These are phyloP conservation scores for Baryphthengus martii DNA, from an alignment of 2,113 vertebrate species.

Conservation along the genomic window DNA sequence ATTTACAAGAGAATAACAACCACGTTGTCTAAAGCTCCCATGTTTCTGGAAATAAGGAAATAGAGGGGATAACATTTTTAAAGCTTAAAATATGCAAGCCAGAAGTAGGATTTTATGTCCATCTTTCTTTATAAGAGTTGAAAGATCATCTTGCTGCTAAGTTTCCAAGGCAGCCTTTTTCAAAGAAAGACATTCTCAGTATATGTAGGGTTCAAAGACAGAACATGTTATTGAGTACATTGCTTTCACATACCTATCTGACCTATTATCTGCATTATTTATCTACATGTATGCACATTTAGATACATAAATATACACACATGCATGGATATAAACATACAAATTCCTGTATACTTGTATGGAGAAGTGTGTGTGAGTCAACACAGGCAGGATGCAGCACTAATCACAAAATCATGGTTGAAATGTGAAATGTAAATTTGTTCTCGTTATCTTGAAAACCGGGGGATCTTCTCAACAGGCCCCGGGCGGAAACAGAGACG, in stretches of 20 bases:
- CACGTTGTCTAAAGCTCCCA: neutral
- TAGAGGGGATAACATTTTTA: neutral
- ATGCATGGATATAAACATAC: no score
- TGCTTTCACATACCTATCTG: neutral
- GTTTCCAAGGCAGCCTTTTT: conserved; percentile 45
- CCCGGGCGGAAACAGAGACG: no score
- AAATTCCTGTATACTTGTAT: neutral
- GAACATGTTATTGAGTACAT: neutral
- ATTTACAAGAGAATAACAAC: neutral
- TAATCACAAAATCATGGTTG: no score
- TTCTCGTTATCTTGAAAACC: no score
- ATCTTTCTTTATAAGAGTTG: neutral
- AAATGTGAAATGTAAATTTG: no score
- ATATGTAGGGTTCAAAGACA: neutral
- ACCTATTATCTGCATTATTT: neutral
- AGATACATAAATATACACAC: neutral
- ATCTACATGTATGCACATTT: neutral
- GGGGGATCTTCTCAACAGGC: no score
- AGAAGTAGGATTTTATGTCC: neutral
- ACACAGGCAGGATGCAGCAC: no score
- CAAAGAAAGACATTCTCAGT: neutral
- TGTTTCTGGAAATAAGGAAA: neutral
- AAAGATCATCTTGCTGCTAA: conserved; percentile 1
- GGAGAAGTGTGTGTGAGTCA: neutral
- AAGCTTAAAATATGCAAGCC: neutral